phyloP scores from a whole-genome alignment of 2,888 invertebrate species.

The Notodonta dromedarius region DNA sequence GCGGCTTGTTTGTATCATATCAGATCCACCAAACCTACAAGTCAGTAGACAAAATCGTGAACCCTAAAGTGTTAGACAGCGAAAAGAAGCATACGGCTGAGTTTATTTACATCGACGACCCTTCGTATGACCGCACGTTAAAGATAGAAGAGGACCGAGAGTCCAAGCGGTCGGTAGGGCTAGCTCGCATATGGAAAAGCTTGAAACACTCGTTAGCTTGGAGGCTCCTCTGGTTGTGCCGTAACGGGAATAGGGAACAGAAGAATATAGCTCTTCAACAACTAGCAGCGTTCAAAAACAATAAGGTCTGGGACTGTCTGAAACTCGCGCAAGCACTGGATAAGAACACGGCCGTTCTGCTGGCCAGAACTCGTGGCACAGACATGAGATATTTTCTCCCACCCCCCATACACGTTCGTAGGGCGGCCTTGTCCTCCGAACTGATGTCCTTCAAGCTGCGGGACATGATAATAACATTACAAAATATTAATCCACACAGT shows the following conservation, averaged over 20 bases:
- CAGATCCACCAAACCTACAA: conserved; percentile 59
- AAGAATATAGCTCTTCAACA: conserved; percentile 86
- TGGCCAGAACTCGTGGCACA: conserved; percentile 88
- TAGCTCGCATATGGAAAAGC: conserved; percentile 84
- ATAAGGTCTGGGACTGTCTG: conserved; percentile 87
- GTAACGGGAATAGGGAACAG: conserved; percentile 85
- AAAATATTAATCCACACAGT: conserved; percentile 62
- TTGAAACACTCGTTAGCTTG: conserved; percentile 87
- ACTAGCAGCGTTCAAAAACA: conserved; percentile 86
- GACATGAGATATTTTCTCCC: conserved; percentile 90
- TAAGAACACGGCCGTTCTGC: conserved; percentile 88
- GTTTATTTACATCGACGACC: conserved; percentile 79
- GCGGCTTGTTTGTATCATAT: conserved; percentile 58
- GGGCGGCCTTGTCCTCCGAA: conserved; percentile 63
- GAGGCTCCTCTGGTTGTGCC: conserved; percentile 86
- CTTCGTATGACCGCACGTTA: conserved; percentile 58
- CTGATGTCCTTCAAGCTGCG: conserved; percentile 69
- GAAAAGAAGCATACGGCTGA: conserved; percentile 72
- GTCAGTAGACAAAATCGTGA: conserved; percentile 61
- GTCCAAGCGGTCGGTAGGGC: conserved; percentile 56
- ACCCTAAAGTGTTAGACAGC: conserved; percentile 65
- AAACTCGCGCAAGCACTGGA: conserved; percentile 92
- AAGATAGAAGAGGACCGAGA: conserved; percentile 58
- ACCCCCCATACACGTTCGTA: conserved; percentile 83
- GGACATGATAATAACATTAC: conserved; percentile 58